Evolutionary conservation across 2,113 vertebrate species (phyloP), one percentile per base, ranked within the genome.

Genomic region (Notarius quadriscutis): DNA sequence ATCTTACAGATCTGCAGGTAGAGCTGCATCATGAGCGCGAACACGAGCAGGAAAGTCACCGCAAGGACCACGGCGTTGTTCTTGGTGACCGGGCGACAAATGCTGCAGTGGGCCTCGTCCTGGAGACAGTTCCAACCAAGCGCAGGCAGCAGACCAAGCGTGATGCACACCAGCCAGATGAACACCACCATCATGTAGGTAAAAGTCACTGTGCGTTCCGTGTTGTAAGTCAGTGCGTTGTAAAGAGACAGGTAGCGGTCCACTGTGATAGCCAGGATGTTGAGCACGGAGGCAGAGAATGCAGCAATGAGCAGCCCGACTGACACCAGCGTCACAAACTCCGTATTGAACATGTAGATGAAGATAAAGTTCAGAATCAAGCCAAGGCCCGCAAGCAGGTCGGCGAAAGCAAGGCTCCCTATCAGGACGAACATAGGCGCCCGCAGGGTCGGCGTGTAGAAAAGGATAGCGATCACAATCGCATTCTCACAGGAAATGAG

Each of bases 1-100:
- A 98, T 96, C 89, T 95, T 95, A 94, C 97, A 98, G 93, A 98
- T 98, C 90, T 97, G 97, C 88, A 97, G 95, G 94, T 98, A 97
- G 34, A 98, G 96, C 94, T 98, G 97, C 96, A 96, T 95, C 95
- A 98, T 97, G 67, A 97, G 93, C 41, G 96, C 97, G 63, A 98
- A 97, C 84, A 98, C 95, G 5, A 98, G 95, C 72, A 98, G 94
- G 92, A 97, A 97, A 87, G 96, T 93, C 87, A 96, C 96, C 12
- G 97, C 96, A 75, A 98, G 93, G 41, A 95, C 96, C 50, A 97
- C 96, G 0, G 97, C 97, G 91, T 98, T 96, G 95, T 93, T 95
- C 91, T 96, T 96, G 93, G 97, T 97, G 91, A 98, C 95, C 0
- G 97, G 97, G 15, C 95, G 91, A 87, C 97, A 96, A 60, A 97